Conservation (phyloP, 2,113 vertebrate species). For the Macroglossus sobrinus region DNA sequence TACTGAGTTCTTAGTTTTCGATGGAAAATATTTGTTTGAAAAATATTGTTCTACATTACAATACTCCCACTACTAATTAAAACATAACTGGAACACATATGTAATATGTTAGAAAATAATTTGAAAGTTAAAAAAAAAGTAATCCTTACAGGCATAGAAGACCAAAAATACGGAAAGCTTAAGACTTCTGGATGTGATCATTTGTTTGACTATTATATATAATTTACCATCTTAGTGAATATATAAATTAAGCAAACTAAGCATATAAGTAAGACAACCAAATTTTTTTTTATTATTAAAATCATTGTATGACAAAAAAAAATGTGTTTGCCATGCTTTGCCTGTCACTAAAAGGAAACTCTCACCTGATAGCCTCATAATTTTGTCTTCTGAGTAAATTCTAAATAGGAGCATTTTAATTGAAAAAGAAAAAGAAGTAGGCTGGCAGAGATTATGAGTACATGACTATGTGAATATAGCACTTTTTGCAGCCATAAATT, state of each 20-base stretch:
- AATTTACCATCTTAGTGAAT: not conserved
- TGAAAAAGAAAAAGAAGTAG: not conserved
- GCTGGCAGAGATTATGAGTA: not conserved
- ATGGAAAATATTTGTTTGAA: not conserved
- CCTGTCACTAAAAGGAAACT: not conserved
- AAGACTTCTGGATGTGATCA: not conserved
- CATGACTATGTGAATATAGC: not conserved
- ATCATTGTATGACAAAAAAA: not conserved
- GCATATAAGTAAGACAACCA: not conserved
- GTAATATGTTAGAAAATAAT: not conserved
- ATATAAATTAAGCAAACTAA: not conserved
- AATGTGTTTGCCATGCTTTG: not conserved
- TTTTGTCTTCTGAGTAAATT: not conserved
- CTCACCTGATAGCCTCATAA: not conserved
- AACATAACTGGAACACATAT: not conserved
- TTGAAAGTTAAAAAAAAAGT: not conserved
- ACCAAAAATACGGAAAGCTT: not conserved
- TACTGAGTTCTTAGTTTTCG: not conserved
- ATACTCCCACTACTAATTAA: not conserved
- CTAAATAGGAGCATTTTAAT: not conserved
- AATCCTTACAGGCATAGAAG: not conserved
- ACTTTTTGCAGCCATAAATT: not conserved
- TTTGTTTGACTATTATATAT: not conserved
- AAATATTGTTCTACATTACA: not conserved
- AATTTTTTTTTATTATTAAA: not conserved